Percentiles rank a stretch among this genome's conserved stretches.
These are phyloP conservation scores for Steinernema hermaphroditum DNA, from an alignment of 2,888 invertebrate species.

Conservation along the genomic window DNA sequence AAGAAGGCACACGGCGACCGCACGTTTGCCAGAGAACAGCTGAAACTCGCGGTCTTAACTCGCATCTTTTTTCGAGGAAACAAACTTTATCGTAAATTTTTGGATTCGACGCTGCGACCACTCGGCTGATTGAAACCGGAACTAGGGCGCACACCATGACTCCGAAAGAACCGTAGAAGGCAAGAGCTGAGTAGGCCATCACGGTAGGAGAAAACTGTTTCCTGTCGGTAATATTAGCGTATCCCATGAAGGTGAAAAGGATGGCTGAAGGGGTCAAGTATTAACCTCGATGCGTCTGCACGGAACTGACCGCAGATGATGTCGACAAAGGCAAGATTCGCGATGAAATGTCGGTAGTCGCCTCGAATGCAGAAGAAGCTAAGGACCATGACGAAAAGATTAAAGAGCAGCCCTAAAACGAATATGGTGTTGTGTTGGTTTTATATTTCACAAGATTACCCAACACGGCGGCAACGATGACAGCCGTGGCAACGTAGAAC, in stretches of 20 bases:
- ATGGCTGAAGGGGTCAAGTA: too few species aligned
- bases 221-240: slow-evolving; percentile 50
- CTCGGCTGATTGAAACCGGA: slow-evolving; percentile 54
- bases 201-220: slow-evolving; percentile 42
- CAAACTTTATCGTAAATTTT: slow-evolving; percentile 44
- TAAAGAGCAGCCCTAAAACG: slow-evolving; percentile 34
- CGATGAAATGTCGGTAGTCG: slow-evolving; percentile 53
- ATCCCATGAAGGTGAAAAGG: slow-evolving; percentile 58
- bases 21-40: slow-evolving; percentile 48
- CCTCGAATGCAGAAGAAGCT: slow-evolving; percentile 41
- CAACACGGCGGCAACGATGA: slow-evolving; percentile 35
- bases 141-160: slow-evolving; percentile 58
- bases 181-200: slow-evolving; percentile 50
- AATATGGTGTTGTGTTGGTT: too few species aligned
- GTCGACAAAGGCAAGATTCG: slow-evolving; percentile 57
- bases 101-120: slow-evolving; percentile 50
- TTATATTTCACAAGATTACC: not conserved
- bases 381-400: slow-evolving; percentile 39
- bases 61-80: too few species aligned
- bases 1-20: slow-evolving; percentile 51
- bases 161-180: slow-evolving; percentile 61
- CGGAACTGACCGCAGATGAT: slow-evolving; percentile 46
- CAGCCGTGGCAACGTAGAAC: slow-evolving; percentile 34
- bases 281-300: too few species aligned
- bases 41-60: slow-evolving; percentile 35